Base-by-base conservation (phyloP, 2,797 vertebrate genomes). In the Melanotaenia pygmaea region DNA sequence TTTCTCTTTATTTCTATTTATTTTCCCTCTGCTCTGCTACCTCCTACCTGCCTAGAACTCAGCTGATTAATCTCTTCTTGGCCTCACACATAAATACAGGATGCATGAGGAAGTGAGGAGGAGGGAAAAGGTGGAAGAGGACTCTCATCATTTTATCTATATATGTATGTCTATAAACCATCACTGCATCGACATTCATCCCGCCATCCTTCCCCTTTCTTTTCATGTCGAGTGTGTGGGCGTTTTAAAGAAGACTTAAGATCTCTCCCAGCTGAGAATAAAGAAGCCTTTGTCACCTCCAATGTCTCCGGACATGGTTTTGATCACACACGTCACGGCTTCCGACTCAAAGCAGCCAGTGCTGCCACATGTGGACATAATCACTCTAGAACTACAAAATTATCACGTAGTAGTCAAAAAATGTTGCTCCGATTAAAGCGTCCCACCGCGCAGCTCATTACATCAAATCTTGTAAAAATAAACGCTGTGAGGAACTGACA, bases 211-310 rank as follows among this genome's bases (percentile, higher is more conserved):
- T 79, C 73, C 70, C 54, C 45, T 67, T 69, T 70, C 70, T 72
- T 81, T 72, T 65, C 57, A 51, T 77, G 57, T 77, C 51, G 35
- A 66, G 81, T 66, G 80, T 57, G 86, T 85, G 85, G 76, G 82
- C 3, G 85, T 70, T 47, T 38, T 69, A 86, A 83, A 87, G 81
- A 82, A 88, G 82, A 85, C 78, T 69, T 78, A 67, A 80, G 73
- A 66, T 87, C 78, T 77, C 59, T 82, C 82, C 81, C 78, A 62
- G 72, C 35, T 28, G 64, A 84, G 84, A 53, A 91, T 85, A 90
- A 89, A 91, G 89, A 83, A 72, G 81, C 81, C 87, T 91, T 86
- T 89, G 84, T 89, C 84, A 86, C 77, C 79, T 71, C 70, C 67
- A 26, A 67, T 76, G 74, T 72, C 78, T 78, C 43, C 75, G 72